These are phyloP conservation scores for Drosophila saltans DNA, from an alignment of 1,140 invertebrate genomes.

Conservation along the genomic window DNA sequence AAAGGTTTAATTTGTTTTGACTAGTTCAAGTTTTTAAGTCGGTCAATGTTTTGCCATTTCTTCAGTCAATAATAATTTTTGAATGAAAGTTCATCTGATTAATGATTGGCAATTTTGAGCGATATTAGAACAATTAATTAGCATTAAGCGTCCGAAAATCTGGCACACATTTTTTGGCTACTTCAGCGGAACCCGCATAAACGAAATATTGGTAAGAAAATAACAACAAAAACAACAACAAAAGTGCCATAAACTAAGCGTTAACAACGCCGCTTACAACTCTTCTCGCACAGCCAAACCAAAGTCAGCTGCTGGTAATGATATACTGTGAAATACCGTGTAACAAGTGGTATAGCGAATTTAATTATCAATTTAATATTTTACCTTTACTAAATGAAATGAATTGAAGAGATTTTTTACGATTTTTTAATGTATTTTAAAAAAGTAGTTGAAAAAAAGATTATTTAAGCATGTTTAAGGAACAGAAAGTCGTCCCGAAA, in stretches of 20 bases:
- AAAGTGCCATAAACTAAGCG: slow-evolving; percentile 54
- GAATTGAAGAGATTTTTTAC: too few relatives aligned
- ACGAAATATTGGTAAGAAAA: slow-evolving; percentile 22
- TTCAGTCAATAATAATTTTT: not conserved
- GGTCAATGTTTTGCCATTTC: slow-evolving; percentile 38
- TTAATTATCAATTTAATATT: too few relatives aligned
- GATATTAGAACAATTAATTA: slow-evolving; percentile 72
- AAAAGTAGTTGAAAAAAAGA: too few relatives aligned
- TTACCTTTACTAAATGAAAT: too few relatives aligned
- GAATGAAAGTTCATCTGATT: slow-evolving; percentile 62
- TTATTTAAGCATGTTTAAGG: too few relatives aligned
- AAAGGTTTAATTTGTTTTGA: not conserved
- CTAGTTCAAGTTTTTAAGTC: not conserved
- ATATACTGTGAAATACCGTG: not conserved
- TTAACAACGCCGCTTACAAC: slow-evolving; percentile 46
- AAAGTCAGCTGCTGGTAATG: not conserved
- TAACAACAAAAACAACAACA: not conserved
- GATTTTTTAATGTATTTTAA: too few relatives aligned
- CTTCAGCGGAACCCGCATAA: slow-evolving; percentile 61
- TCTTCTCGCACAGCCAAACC: slow-evolving; percentile 18
- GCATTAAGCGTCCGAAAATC: slow-evolving; percentile 57
- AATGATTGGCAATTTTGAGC: slow-evolving; percentile 42
- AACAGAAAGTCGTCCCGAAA: too few relatives aligned
- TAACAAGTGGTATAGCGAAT: not conserved
- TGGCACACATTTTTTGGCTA: slow-evolving; percentile 61